phyloP scores from a whole-genome alignment of 2,888 invertebrate species.

The Ellobium chinense region DNA sequence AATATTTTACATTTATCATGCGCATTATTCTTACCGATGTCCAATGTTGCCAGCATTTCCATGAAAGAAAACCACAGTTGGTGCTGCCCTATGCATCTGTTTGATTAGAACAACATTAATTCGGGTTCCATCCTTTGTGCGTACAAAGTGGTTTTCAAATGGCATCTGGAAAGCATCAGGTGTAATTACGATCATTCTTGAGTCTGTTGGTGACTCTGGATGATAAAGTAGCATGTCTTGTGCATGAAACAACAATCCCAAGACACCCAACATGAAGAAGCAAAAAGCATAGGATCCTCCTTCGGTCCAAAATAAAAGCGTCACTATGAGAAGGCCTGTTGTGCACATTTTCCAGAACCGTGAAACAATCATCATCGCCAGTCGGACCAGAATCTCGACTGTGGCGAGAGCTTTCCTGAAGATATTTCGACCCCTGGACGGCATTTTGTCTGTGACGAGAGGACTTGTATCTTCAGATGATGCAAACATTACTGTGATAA shows the following conservation, averaged over 20 bases:
- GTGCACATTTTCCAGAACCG: slow-evolving; percentile 90
- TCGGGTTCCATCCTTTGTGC: slow-evolving; percentile 79
- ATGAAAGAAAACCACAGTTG: slow-evolving; percentile 94
- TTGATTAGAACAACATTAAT: slow-evolving; percentile 79
- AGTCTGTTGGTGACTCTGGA: slow-evolving; percentile 93
- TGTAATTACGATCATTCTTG: slow-evolving; percentile 91
- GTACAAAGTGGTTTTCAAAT: slow-evolving; percentile 89
- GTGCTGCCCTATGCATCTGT: slow-evolving; percentile 80
- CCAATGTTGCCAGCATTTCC: slow-evolving; percentile 99
- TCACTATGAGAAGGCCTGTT: slow-evolving; percentile 85
- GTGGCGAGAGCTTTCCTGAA: slow-evolving; percentile 50
- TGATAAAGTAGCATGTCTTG: slow-evolving; percentile 90
- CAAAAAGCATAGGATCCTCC: slow-evolving; percentile 87
- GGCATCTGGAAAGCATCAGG: slow-evolving; percentile 90
- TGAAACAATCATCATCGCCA: slow-evolving; percentile 78
- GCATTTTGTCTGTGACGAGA: slow-evolving; percentile 41
- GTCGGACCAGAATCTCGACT: slow-evolving; percentile 53
- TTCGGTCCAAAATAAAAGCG: slow-evolving; percentile 90
- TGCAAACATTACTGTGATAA: slow-evolving; percentile 27
- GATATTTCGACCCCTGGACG: slow-evolving; percentile 42
- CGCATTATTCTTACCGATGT: slow-evolving; percentile 84
- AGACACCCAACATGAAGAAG: slow-evolving; percentile 85
- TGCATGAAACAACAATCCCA: slow-evolving; percentile 87
- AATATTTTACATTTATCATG: too few relatives aligned
- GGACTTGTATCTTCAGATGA: slow-evolving; percentile 7